These are phyloP conservation scores for Nasonovia ribisnigri DNA, from an alignment of 2,888 invertebrate genomes.

Conservation along the genomic window DNA sequence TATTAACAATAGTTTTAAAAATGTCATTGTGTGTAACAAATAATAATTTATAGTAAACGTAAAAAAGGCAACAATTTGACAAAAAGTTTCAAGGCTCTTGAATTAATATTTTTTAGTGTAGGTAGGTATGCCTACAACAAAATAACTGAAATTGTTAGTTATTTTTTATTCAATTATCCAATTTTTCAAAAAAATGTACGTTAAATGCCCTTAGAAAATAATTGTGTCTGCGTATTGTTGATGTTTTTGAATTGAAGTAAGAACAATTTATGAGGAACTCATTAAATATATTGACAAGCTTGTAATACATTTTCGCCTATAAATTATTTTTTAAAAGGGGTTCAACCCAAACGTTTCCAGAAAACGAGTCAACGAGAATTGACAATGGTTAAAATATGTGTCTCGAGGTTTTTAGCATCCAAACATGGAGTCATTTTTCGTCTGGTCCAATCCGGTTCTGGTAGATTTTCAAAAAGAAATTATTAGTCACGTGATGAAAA, in stretches of 20 bases:
- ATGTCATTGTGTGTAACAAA: too few species aligned
- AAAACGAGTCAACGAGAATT: constrained; percentile 4
- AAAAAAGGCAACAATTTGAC: too few species aligned
- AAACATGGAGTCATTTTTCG: background rate
- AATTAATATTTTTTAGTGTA: background rate
- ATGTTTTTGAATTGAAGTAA: background rate
- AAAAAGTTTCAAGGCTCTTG: background rate
- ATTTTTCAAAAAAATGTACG: background rate
- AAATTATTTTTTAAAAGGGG: background rate
- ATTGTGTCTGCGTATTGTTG: background rate
- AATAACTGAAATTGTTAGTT: background rate
- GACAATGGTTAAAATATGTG: background rate
- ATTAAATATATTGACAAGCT: background rate
- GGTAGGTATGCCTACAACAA: background rate
- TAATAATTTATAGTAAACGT: too few species aligned
- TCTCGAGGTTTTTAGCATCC: background rate
- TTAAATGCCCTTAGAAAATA: background rate
- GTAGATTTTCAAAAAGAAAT: constrained; percentile 18
- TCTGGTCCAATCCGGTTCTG: background rate
- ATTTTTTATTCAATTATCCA: background rate
- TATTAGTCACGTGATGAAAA: constrained; percentile 1
- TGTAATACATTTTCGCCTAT: background rate
- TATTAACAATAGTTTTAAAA: too few species aligned
- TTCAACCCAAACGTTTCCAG: background rate
- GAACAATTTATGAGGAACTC: background rate